Evolutionary conservation across 2,113 vertebrate species (phyloP), one percentile per base, ranked within the genome.

Genomic region (Mustelus asterias): DNA sequence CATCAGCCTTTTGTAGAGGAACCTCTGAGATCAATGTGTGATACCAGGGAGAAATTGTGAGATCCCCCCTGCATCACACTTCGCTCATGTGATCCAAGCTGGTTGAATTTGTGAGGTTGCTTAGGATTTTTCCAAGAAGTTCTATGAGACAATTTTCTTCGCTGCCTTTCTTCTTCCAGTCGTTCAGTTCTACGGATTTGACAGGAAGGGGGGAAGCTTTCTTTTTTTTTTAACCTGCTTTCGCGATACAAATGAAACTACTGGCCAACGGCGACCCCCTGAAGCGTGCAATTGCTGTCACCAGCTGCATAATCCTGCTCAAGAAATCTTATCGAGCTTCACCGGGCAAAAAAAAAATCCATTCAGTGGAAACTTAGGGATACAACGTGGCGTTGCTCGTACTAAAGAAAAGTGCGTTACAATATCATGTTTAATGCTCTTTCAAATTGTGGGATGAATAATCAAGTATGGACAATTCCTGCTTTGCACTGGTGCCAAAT

Each of bases 1-100:
- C 97, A 97, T 97, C 97, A 98, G 98, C 98, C 98, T 98, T 98
- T 97, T 97, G 97, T 97, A 97, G 97, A 97, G 97, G 97, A 97
- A 96, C 97, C 95, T 97, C 97, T 97, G 96, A 85, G 97, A 97
- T 96, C 96, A 97, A 80, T 96, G 96, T 97, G 97, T 97, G 97
- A 97, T 96, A 97, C 97, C 96, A 97, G 96, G 97, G 97, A 96
- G 96, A 97, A 96, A 96, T 96, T 96, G 97, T 98, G 97, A 97
- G 97, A 97, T 98, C n/a, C 22, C 33, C 65, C 8, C 41, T 72
- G 94, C 22, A 26, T 54, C 94, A 48, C 16, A 24, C 37, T 44
- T 72, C 16, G 94, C 16, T 70, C 67, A 48, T 33, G 94, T 72
- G 67, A 48, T 33, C 41, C 1, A 44, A 33, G 69, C 11, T 95